Evolutionary conservation across 64 coral and sea anemone genomes (phyloP).

Genomic region (Montipora cactus): DNA sequence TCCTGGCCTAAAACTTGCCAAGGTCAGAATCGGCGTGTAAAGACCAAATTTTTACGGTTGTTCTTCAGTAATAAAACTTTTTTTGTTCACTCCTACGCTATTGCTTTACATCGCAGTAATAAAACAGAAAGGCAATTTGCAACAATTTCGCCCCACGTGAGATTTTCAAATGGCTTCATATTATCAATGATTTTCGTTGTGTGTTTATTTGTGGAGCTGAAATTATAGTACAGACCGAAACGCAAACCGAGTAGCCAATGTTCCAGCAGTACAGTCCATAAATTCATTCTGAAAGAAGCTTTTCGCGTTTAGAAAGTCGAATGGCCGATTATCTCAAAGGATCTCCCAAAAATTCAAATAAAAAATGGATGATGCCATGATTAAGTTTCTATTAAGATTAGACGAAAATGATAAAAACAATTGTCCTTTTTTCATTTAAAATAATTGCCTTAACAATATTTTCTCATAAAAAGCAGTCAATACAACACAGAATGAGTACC

Average conservation of each 20-base stretch:
- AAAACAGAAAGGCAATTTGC: background rate
- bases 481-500: background rate
- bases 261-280: background rate
- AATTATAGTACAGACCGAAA: background rate
- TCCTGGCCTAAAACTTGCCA: background rate
- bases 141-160: background rate
- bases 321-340: too few species aligned
- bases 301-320: background rate
- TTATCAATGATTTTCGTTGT: background rate
- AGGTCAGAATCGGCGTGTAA: background rate
- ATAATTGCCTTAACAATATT: background rate
- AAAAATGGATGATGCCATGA: constrained; percentile 37
- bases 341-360: background rate
- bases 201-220: background rate
- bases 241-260: too few species aligned
- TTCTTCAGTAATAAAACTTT: background rate
- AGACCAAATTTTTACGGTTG: background rate
- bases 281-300: background rate
- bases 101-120: background rate
- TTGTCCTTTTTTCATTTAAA: constrained; percentile 21
- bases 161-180: background rate
- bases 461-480: background rate
- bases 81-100: background rate
- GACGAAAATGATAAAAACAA: background rate
- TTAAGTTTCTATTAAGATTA: constrained; percentile 27